A percentile compares a stretch with the other conserved stretches of the same genome.
phyloP scores from a whole-genome alignment of 1,140 invertebrate species.

The Heliconius hewitsoni region DNA sequence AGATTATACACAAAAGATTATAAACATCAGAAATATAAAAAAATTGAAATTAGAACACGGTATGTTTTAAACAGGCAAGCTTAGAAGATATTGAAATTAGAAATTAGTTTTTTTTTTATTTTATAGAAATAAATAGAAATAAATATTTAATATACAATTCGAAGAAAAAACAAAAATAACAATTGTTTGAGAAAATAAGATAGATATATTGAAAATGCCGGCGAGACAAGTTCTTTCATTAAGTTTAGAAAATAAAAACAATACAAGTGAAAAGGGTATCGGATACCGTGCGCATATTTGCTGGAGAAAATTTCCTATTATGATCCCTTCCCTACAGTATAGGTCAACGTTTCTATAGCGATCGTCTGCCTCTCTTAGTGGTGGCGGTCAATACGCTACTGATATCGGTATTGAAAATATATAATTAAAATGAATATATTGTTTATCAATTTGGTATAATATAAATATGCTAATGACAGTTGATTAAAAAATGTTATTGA shows the following conservation, averaged over 20 bases:
- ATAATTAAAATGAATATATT: background rate
- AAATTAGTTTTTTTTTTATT: too few species aligned
- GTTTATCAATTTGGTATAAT: too few species aligned
- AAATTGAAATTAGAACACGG: too few species aligned
- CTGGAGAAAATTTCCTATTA: constrained; percentile 76
- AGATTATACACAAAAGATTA: too few species aligned
- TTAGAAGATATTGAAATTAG: too few species aligned
- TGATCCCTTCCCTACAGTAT: constrained; percentile 74
- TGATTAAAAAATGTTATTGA: too few species aligned
- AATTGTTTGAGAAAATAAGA: constrained; percentile 21
- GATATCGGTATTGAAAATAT: constrained; percentile 40
- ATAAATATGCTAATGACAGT: too few species aligned
- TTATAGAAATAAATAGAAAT: too few species aligned
- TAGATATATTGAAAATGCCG: constrained; percentile 42
- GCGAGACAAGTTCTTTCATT: constrained; percentile 73
- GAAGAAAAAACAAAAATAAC: background rate
- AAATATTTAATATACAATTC: background rate
- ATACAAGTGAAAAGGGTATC: constrained; percentile 79
- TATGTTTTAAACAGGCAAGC: too few species aligned
- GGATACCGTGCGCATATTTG: constrained; percentile 70
- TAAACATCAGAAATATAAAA: too few species aligned
- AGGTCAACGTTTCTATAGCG: constrained; percentile 66
- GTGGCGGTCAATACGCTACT: constrained; percentile 39
- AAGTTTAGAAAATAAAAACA: constrained; percentile 78
- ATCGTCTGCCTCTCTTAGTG: constrained; percentile 63